Evolutionary conservation across 2,797 vertebrate species (phyloP).

Genomic region (Sebastes minor): DNA sequence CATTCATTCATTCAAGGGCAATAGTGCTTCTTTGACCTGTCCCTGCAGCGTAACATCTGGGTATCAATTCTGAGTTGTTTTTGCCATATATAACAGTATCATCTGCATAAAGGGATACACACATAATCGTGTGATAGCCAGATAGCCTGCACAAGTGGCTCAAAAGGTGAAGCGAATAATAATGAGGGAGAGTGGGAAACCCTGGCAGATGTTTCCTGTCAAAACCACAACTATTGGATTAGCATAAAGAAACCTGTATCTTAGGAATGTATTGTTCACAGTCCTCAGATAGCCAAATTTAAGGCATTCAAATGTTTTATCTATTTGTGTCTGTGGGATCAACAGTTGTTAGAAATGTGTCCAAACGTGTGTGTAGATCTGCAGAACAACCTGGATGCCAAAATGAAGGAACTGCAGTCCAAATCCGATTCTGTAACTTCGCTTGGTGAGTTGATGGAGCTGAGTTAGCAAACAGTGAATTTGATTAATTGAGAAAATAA

Average conservation of each 20-base stretch:
- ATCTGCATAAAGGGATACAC: not conserved
- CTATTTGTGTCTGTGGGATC: not conserved
- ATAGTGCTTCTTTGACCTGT: not conserved
- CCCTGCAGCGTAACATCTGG: not conserved
- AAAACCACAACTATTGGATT: not conserved
- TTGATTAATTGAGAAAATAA: not conserved
- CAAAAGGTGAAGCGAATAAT: not conserved
- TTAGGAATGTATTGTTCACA: not conserved
- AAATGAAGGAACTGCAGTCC: constrained; percentile 32
- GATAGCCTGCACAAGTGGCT: not conserved
- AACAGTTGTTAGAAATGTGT: not conserved
- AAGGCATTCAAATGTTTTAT: not conserved
- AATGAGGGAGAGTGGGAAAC: not conserved
- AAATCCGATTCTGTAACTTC: constrained; percentile 29
- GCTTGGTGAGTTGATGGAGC: constrained; percentile 39
- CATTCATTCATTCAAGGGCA: no score
- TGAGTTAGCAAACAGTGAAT: not conserved
- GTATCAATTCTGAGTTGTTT: not conserved
- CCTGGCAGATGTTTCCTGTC: not conserved
- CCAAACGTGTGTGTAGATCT: constrained; percentile 23
- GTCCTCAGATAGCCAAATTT: not conserved
- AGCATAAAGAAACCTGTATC: not conserved
- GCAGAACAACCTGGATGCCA: constrained; percentile 30
- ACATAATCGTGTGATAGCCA: not conserved
- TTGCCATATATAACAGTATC: not conserved